Conservation (phyloP, 2,888 invertebrate species). For the Epirrhoe tristata region DNA sequence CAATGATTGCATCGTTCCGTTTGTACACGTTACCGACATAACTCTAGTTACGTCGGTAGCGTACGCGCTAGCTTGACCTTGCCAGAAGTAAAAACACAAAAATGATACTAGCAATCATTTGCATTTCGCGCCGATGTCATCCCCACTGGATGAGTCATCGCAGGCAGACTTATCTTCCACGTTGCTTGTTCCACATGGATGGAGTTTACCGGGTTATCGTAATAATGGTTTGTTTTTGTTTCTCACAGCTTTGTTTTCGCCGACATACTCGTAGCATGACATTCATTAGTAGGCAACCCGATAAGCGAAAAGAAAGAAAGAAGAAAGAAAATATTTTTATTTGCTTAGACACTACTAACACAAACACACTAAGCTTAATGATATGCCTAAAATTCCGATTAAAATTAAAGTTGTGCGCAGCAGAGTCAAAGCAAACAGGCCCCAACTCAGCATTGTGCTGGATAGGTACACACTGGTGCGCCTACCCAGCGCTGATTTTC, state of each 20-base stretch:
- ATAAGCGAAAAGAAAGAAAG: no score
- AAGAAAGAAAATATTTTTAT: no score
- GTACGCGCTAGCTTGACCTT: constrained; percentile 58
- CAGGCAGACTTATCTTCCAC: constrained; percentile 55
- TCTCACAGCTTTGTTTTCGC: constrained; percentile 57
- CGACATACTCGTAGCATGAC: constrained; percentile 45
- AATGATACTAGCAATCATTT: constrained; percentile 46
- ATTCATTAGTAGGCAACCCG: constrained; percentile 53
- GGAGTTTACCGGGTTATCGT: constrained; percentile 64
- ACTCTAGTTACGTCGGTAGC: constrained; percentile 57
- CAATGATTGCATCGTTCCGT: constrained; percentile 56
- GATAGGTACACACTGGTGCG: no score
- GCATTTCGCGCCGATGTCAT: constrained; percentile 57
- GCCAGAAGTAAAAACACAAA: constrained; percentile 51
- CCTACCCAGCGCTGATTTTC: no score
- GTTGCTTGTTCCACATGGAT: constrained; percentile 47
- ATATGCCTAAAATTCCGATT: no score
- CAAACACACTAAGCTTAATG: no score
- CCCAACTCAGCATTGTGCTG: no score
- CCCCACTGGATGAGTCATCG: constrained; percentile 65
- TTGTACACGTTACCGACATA: constrained; percentile 34
- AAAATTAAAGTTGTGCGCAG: no score
- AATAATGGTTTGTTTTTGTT: constrained; percentile 70
- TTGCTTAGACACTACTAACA: no score
- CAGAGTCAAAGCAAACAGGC: no score